Percentiles rank a stretch among this genome's conserved stretches.
Conservation (phyloP, 2,797 vertebrate genomes). For the Nothura maculosa region DNA sequence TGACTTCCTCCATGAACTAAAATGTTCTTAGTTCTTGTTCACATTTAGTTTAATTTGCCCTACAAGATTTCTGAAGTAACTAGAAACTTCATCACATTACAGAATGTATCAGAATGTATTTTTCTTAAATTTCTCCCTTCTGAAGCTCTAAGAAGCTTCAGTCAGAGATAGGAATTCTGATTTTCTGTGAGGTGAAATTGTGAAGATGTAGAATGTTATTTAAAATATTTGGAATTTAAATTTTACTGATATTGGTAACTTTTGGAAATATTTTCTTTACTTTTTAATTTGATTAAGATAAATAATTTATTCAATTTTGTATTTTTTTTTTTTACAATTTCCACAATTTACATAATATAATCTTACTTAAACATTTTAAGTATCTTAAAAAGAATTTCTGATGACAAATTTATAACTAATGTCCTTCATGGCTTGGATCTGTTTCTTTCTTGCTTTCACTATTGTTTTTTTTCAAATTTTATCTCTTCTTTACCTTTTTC, state of each 20-base stretch:
- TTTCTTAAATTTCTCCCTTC: not conserved
- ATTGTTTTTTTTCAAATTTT: no score
- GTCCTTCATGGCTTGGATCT: not conserved
- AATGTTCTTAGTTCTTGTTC: not conserved
- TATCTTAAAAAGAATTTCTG: not conserved
- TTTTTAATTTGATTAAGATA: no score
- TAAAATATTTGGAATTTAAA: not conserved
- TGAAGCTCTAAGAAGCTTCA: not conserved
- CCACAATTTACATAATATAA: not conserved
- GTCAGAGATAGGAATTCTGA: not conserved
- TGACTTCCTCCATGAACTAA: not conserved
- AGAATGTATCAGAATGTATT: not conserved
- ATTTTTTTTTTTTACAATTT: not conserved
- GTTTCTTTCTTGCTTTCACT: no score
- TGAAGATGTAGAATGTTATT: not conserved
- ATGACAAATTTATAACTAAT: not conserved
- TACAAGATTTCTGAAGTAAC: not conserved
- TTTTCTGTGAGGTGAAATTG: not conserved
- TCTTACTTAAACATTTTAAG: not conserved
- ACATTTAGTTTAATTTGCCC: not conserved
- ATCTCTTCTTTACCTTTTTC: no score
- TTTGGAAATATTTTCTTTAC: not conserved
- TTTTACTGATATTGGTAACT: fast-evolving
- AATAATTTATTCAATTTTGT: no score
- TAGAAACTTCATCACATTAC: not conserved